Conservation (phyloP, 2,888 invertebrate species). For the Orthosia incerta region DNA sequence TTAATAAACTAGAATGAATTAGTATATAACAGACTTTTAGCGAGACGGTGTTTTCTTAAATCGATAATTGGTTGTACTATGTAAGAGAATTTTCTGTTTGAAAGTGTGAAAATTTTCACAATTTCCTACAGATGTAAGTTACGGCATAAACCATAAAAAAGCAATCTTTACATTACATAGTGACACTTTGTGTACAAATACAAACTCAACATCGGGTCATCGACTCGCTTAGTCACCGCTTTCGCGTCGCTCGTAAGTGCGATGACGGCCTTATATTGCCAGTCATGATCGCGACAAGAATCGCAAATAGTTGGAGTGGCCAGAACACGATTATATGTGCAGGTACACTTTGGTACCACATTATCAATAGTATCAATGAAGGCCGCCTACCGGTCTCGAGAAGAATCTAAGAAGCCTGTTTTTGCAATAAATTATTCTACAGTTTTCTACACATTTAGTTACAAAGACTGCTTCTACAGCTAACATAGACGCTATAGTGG, state of each 20-base stretch:
- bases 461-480: not conserved
- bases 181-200: conserved; percentile 63
- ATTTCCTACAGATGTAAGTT: conserved; percentile 24
- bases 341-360: conserved; percentile 29
- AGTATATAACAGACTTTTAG: not conserved
- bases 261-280: conserved; percentile 62
- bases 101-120: conserved; percentile 29
- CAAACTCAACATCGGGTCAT: conserved; percentile 73
- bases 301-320: conserved; percentile 59
- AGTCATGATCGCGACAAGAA: conserved; percentile 66
- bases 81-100: not conserved
- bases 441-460: conserved; percentile 16
- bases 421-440: conserved; percentile 33
- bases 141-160: conserved; percentile 14
- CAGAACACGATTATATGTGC: conserved; percentile 28
- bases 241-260: conserved; percentile 68
- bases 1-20: not conserved
- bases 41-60: not conserved
- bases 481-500: not conserved
- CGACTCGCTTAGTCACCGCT: conserved; percentile 76
- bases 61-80: not conserved
- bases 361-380: conserved; percentile 45
- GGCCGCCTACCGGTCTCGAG: conserved; percentile 40
- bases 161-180: conserved; percentile 51
- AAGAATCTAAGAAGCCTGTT: conserved; percentile 29